Evolutionary conservation across 2,888 invertebrate species (phyloP).

Genomic region (Coenonympha glycerion): DNA sequence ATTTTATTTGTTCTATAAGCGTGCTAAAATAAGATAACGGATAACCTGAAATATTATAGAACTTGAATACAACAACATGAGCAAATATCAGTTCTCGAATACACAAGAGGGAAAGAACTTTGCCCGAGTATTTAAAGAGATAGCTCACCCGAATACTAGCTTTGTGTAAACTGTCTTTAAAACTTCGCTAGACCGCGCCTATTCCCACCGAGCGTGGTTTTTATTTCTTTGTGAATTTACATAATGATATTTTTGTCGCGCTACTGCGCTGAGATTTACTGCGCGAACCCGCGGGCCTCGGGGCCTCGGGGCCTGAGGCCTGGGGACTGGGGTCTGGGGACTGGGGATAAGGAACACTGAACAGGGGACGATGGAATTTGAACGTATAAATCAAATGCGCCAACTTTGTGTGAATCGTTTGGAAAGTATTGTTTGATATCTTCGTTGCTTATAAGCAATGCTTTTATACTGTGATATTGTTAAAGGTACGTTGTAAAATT

Average conservation of each 20-base stretch:
- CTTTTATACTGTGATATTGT: no score
- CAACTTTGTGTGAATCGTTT: not conserved
- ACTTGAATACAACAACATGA: no score
- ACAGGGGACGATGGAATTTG: slow-evolving; percentile 16
- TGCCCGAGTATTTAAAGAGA: no score
- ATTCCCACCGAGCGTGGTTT: slow-evolving; percentile 38
- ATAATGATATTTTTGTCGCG: slow-evolving; percentile 74
- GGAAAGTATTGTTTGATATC: slow-evolving; percentile 4
- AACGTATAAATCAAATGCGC: slow-evolving; percentile 21
- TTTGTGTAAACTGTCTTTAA: slow-evolving; percentile 6
- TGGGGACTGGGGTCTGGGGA: no score
- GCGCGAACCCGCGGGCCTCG: slow-evolving; percentile 37
- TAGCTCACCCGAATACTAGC: no score
- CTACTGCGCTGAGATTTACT: slow-evolving; percentile 62
- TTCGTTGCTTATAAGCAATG: not conserved
- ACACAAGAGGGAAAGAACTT: no score
- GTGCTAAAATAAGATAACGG: no score
- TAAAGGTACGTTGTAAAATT: no score
- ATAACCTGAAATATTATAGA: no score
- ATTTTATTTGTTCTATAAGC: no score
- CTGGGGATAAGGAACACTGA: slow-evolving; percentile 16
- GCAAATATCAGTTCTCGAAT: no score
- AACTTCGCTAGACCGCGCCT: slow-evolving; percentile 12
- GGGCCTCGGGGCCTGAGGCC: no score
- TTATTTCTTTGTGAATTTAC: slow-evolving; percentile 71